Conservation (phyloP, 2,797 vertebrate genomes). For the Lates japonicus region DNA sequence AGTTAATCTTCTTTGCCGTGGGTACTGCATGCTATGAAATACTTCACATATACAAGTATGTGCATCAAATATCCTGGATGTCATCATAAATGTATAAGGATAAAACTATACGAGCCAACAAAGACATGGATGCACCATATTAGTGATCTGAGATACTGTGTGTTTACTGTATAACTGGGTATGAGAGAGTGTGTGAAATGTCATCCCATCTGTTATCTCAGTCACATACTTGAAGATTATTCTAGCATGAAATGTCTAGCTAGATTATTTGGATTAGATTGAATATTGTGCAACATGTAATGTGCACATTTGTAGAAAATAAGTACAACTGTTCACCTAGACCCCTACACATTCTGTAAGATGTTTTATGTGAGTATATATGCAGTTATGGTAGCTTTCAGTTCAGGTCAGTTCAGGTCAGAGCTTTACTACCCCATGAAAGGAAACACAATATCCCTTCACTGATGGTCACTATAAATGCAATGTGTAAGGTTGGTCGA, state of each 20-base stretch:
- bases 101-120: background rate
- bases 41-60: background rate
- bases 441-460: too few species aligned
- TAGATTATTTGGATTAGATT: slow-evolving; percentile 14
- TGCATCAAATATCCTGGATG: slow-evolving; percentile 1
- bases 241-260: slow-evolving; percentile 10
- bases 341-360: background rate
- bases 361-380: background rate
- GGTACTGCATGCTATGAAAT: background rate
- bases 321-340: background rate
- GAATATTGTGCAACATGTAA: background rate
- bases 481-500: too few species aligned
- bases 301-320: slow-evolving; percentile 5
- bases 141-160: background rate
- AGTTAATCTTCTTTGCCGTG: background rate
- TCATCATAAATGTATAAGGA: background rate
- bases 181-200: slow-evolving; percentile 9
- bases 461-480: background rate
- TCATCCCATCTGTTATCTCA: slow-evolving; percentile 1
- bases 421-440: background rate
- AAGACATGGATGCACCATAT: background rate
- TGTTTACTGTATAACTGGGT: background rate
- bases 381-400: background rate
- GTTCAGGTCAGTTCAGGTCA: background rate
- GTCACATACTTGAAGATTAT: slow-evolving; percentile 12